These are phyloP conservation scores for Siniperca knerii DNA, from an alignment of 2,113 vertebrate species.

Conservation along the genomic window DNA sequence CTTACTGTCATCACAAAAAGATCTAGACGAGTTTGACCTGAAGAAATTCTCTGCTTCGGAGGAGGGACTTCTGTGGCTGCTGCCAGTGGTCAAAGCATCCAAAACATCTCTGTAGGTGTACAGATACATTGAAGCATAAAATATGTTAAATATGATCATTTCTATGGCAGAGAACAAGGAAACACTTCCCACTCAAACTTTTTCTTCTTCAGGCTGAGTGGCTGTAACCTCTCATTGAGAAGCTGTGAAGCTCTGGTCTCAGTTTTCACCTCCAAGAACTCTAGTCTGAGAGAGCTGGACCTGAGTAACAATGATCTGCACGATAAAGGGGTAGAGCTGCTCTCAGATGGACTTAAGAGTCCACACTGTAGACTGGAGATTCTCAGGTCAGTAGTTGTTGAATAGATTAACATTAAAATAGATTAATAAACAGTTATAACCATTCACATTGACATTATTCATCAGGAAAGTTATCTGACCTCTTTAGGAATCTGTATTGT, in stretches of 20 bases:
- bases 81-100: conserved; percentile 50
- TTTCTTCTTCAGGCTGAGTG: conserved; percentile 38
- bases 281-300: conserved; percentile 45
- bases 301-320: conserved; percentile 46
- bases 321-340: conserved; percentile 13
- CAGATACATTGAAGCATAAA: not conserved
- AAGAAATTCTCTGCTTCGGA: conserved; percentile 51
- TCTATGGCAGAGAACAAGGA: not conserved
- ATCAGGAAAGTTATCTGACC: not conserved
- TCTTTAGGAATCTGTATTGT: not conserved
- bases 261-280: conserved; percentile 23
- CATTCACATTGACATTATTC: not conserved
- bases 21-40: conserved; percentile 41
- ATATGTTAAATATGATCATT: not conserved
- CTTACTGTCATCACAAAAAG: conserved; percentile 49
- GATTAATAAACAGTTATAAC: not conserved
- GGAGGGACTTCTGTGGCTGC: conserved; percentile 28
- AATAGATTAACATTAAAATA: not conserved
- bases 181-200: not conserved
- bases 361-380: conserved; percentile 39
- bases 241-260: conserved; percentile 31
- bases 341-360: conserved; percentile 42
- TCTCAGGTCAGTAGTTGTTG: conserved; percentile 32
- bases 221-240: conserved; percentile 35
- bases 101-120: conserved; percentile 46